phyloP scores from a whole-genome alignment of 2,113 vertebrate genomes.

The Okapia johnstoni region DNA sequence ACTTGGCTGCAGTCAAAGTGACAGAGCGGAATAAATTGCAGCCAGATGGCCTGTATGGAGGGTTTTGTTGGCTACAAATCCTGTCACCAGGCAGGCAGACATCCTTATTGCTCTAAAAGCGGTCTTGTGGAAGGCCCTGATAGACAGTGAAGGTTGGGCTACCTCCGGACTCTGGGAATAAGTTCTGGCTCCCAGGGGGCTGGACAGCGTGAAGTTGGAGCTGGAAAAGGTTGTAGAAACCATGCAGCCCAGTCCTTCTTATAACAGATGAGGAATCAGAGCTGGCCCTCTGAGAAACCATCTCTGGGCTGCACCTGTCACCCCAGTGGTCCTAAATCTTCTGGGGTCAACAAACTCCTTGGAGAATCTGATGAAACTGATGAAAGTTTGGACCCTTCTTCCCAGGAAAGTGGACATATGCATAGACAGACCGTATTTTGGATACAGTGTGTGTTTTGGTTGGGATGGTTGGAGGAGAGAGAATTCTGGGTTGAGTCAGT shows the following conservation, averaged over 20 bases:
- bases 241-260: background rate
- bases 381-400: background rate
- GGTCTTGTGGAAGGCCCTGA: background rate
- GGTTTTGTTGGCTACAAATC: constrained; percentile 17
- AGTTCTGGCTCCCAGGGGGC: background rate
- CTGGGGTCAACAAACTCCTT: background rate
- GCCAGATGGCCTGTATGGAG: background rate
- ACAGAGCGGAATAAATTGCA: constrained; percentile 33
- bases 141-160: background rate
- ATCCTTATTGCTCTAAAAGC: background rate
- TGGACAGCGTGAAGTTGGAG: background rate
- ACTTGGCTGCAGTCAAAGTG: constrained; percentile 48
- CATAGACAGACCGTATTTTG: background rate
- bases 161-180: background rate
- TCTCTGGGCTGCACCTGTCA: background rate
- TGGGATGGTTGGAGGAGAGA: background rate
- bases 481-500: background rate
- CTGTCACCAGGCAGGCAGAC: background rate
- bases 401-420: background rate
- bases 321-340: background rate
- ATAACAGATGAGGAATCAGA: background rate
- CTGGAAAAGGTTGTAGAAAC: background rate
- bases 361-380: background rate
- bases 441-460: background rate
- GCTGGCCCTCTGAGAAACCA: background rate